These are phyloP conservation scores for Gastrophryne carolinensis DNA, from an alignment of 2,797 vertebrate genomes.

Conservation along the genomic window DNA sequence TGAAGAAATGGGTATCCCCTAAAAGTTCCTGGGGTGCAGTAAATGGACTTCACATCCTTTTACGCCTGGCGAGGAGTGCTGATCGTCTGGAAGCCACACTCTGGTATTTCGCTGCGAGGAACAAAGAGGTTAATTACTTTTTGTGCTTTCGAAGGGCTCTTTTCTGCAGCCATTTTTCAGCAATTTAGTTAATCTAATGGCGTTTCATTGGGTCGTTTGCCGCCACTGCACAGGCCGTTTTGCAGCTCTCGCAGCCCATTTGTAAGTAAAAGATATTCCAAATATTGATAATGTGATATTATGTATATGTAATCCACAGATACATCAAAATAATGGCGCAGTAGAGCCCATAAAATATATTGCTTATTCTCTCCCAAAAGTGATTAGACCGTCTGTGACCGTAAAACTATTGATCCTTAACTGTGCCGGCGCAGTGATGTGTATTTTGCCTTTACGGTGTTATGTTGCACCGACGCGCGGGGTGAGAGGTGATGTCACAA, in stretches of 20 bases:
- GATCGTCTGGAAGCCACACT: background rate
- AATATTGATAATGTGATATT: slow-evolving; percentile 53
- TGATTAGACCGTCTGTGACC: slow-evolving; percentile 40
- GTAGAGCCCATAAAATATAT: slow-evolving; percentile 44
- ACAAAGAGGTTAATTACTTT: slow-evolving; percentile 45
- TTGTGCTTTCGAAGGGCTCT: background rate
- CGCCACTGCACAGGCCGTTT: slow-evolving; percentile 21
- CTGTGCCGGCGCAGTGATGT: slow-evolving; percentile 21
- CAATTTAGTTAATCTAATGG: slow-evolving; percentile 48
- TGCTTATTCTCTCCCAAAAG: slow-evolving; percentile 29
- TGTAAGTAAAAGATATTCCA: slow-evolving; percentile 40
- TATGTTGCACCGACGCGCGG: background rate
- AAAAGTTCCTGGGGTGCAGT: too few species aligned
- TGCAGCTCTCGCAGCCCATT: slow-evolving; percentile 14
- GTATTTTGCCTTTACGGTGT: slow-evolving; percentile 17
- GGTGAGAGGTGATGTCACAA: background rate
- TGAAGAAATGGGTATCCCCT: too few species aligned
- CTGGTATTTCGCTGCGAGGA: slow-evolving; percentile 3
- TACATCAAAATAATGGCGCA: slow-evolving; percentile 48
- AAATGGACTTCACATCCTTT: background rate
- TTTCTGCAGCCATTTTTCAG: slow-evolving; percentile 29
- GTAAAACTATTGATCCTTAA: slow-evolving; percentile 45
- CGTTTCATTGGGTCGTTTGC: slow-evolving; percentile 44
- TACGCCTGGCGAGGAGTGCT: background rate
- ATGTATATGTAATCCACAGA: slow-evolving; percentile 47